These are phyloP conservation scores for Stictocephala bisonia DNA, from an alignment of 2,888 invertebrate genomes.

Conservation along the genomic window DNA sequence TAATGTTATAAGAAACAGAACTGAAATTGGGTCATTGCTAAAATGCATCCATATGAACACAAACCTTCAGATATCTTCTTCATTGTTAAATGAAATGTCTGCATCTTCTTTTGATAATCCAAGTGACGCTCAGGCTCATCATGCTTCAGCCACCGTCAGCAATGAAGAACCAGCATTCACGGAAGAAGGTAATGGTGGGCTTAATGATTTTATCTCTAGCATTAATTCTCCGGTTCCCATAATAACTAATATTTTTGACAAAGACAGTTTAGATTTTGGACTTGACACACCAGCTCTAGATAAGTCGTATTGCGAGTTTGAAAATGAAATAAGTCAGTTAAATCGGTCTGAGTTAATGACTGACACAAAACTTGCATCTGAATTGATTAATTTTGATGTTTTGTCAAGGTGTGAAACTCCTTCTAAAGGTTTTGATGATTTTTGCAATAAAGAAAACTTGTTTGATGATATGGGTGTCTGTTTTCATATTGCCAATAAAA, in stretches of 20 bases:
- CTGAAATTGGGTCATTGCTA: constrained; percentile 32
- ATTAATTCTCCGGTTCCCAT: neutral
- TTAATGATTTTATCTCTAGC: neutral
- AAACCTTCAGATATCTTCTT: constrained; percentile 30
- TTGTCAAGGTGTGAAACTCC: constrained; percentile 40
- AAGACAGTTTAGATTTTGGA: no score
- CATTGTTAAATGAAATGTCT: neutral
- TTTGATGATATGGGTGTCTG: constrained; percentile 38
- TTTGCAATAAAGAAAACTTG: neutral
- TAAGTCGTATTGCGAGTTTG: no score
- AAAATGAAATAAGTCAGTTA: no score
- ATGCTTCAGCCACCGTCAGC: no score
- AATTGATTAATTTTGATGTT: no score
- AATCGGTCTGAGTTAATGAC: no score
- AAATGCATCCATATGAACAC: constrained; percentile 13
- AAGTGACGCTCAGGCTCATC: neutral
- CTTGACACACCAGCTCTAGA: no score
- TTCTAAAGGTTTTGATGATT: neutral
- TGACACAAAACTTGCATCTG: no score
- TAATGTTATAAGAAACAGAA: constrained; percentile 29
- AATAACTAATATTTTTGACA: no score
- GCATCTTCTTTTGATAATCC: neutral
- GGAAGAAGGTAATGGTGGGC: constrained; percentile 29
- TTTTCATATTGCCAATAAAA: constrained; percentile 44
- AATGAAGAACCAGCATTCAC: neutral